A percentile compares a stretch with the other conserved stretches of the same genome.
phyloP scores from a whole-genome alignment of 1,140 invertebrate species.

The Zaprionus lachaisei region DNA sequence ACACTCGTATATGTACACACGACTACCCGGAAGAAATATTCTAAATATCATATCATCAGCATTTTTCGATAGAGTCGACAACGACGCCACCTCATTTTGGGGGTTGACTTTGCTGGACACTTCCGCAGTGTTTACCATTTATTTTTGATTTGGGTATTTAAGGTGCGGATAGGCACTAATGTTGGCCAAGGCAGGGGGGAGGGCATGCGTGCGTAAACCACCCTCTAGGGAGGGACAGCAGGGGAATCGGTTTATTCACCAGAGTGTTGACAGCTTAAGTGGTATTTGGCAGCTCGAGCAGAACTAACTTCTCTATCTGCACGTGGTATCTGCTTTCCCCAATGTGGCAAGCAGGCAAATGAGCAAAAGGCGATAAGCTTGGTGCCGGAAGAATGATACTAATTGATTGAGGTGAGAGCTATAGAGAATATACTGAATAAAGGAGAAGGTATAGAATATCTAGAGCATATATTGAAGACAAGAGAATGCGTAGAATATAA shows the following conservation, averaged over 20 bases:
- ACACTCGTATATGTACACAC: slow-evolving; percentile 2
- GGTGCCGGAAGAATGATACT: not conserved
- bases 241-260: slow-evolving; percentile 26
- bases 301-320: slow-evolving; percentile 46
- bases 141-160: slow-evolving; percentile 83
- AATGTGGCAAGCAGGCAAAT: slow-evolving; percentile 6
- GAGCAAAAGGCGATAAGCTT: slow-evolving; percentile 1
- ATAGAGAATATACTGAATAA: not conserved
- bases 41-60: slow-evolving; percentile 82
- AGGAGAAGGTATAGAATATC: no score
- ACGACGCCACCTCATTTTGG: slow-evolving; percentile 48
- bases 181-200: slow-evolving; percentile 15
- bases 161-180: slow-evolving; percentile 70
- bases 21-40: slow-evolving; percentile 55
- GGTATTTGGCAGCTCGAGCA: slow-evolving; percentile 67
- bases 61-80: slow-evolving; percentile 73
- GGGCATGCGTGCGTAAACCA: slow-evolving; percentile 61
- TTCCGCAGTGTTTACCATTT: slow-evolving; percentile 78
- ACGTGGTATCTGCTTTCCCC: slow-evolving; percentile 24
- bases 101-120: slow-evolving; percentile 53
- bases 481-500: no score
- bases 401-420: slow-evolving; percentile 6
- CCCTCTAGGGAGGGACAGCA: not conserved
- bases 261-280: slow-evolving; percentile 78
- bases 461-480: no score